Percentiles rank a stretch among this genome's conserved stretches.
These are phyloP conservation scores for Chaetodon trifasciatus DNA, from an alignment of 2,797 vertebrate genomes.

Conservation along the genomic window DNA sequence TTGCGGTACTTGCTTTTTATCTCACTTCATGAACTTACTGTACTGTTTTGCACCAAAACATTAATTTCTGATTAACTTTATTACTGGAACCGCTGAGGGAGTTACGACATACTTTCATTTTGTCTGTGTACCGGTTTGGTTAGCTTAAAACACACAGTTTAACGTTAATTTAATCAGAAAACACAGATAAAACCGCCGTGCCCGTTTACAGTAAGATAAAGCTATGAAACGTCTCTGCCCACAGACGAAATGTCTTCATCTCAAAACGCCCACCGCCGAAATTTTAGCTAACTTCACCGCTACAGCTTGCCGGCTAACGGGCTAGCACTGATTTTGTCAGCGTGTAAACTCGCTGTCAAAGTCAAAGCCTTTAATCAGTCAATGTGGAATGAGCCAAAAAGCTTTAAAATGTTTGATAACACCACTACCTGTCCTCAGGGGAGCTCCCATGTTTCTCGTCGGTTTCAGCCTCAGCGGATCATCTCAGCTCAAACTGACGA, in stretches of 20 bases:
- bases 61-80: not conserved
- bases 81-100: no score
- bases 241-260: no score
- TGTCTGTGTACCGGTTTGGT: not conserved
- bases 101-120: not conserved
- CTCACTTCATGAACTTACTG: no score
- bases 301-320: not conserved
- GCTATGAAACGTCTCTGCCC: no score
- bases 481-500: no score
- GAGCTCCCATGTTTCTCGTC: not conserved
- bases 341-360: not conserved
- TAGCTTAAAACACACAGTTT: not conserved
- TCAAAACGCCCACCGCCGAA: not conserved
- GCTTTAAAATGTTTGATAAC: not conserved
- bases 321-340: not conserved
- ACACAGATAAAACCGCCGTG: not conserved
- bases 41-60: not conserved
- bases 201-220: not conserved
- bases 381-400: no score
- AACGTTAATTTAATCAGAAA: not conserved
- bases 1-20: no score
- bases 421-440: not conserved
- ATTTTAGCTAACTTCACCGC: not conserved
- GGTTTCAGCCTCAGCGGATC: not conserved
- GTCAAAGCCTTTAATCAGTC: not conserved